Evolutionary conservation across 1,140 invertebrate genomes (phyloP).

Genomic region (Calliopsis andreniformis): DNA sequence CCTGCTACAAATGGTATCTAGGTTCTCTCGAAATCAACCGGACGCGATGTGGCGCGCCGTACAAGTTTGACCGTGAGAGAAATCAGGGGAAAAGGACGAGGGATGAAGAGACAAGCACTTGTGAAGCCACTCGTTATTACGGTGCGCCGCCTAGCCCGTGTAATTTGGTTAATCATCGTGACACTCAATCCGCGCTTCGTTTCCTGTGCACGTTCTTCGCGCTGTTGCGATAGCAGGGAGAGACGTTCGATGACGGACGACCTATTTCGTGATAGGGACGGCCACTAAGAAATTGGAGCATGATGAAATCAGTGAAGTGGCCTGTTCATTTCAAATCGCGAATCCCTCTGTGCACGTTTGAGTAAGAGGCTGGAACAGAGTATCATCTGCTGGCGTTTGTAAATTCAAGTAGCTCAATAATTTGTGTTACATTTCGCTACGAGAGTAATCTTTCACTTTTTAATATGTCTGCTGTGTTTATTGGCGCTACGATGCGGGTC

Average conservation of each 20-base stretch:
- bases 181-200: neutral
- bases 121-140: slow-evolving; percentile 48
- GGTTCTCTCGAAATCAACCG: slow-evolving; percentile 55
- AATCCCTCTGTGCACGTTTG: no score
- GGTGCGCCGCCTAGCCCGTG: slow-evolving; percentile 25
- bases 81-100: slow-evolving; percentile 18
- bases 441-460: neutral
- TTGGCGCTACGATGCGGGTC: neutral
- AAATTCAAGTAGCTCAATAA: neutral
- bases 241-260: neutral
- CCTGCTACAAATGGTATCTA: slow-evolving; percentile 56
- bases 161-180: slow-evolving; percentile 62
- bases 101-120: slow-evolving; percentile 13
- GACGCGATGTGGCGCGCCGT: slow-evolving; percentile 25
- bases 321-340: slow-evolving; percentile 17
- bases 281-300: neutral
- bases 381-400: neutral
- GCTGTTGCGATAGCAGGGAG: neutral
- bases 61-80: slow-evolving; percentile 35
- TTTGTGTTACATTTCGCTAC: neutral
- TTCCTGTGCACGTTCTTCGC: slow-evolving; percentile 1
- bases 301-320: slow-evolving; percentile 4
- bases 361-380: no score
- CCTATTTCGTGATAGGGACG: neutral
- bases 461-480: neutral